A percentile compares a stretch with the other conserved stretches of the same genome.
These are phyloP conservation scores for Corythoichthys intestinalis DNA, from an alignment of 2,113 vertebrate species.

Conservation along the genomic window DNA sequence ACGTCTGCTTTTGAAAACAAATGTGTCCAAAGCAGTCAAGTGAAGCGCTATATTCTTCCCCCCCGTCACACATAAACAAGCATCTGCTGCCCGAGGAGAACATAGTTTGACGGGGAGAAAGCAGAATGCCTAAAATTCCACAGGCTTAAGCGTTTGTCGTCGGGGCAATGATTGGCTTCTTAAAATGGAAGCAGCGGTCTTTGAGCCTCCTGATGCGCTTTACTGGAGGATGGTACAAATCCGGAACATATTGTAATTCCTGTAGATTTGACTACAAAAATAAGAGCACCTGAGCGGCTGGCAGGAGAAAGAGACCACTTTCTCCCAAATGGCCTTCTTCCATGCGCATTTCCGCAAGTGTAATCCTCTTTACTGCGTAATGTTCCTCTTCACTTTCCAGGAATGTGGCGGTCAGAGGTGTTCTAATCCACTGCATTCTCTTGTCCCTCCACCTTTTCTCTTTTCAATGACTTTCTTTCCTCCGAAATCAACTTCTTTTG, in stretches of 20 bases:
- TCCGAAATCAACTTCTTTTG: conserved; percentile 32
- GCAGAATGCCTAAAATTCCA: conserved; percentile 32
- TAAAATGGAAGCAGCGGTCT: conserved; percentile 32
- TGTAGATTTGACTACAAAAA: conserved; percentile 17
- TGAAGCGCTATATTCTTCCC: conserved; percentile 31
- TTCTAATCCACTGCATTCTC: conserved; percentile 49
- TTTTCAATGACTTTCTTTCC: conserved; percentile 24
- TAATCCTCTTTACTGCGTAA: conserved; percentile 69
- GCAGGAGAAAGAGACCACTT: conserved; percentile 13
- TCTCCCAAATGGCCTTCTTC: conserved; percentile 24
- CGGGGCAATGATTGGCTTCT: conserved; percentile 29
- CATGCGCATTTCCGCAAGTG: conserved; percentile 28
- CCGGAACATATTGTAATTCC: conserved; percentile 30
- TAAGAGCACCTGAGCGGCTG: conserved; percentile 28
- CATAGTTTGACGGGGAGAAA: conserved; percentile 20
- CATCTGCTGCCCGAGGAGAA: conserved; percentile 31
- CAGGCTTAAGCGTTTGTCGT: conserved; percentile 34
- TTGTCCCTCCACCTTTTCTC: conserved; percentile 25
- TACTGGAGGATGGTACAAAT: conserved; percentile 34
- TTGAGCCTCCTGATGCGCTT: conserved; percentile 36
- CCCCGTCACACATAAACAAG: conserved; percentile 41
- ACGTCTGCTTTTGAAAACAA: not conserved
- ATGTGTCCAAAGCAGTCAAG: conserved; percentile 15
- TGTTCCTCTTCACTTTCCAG: conserved; percentile 60
- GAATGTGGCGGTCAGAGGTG: conserved; percentile 62